Percentiles rank a stretch among this genome's conserved stretches.
Evolutionary conservation across 1,140 invertebrate species (phyloP).

Genomic region (Thaumatotibia leucotreta): DNA sequence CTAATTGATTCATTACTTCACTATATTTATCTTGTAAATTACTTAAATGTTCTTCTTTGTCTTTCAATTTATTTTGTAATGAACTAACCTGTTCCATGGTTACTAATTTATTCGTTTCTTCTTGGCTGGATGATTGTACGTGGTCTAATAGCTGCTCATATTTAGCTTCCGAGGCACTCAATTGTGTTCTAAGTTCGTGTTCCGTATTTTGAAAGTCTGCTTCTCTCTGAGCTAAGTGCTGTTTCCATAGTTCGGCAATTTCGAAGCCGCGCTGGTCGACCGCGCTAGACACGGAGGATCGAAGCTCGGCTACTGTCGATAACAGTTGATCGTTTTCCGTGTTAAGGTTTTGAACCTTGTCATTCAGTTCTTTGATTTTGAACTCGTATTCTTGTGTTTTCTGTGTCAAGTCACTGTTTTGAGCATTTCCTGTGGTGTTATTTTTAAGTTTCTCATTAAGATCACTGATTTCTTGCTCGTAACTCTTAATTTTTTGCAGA

Average conservation of each 20-base stretch:
- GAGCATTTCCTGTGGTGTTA: slow-evolving; percentile 14
- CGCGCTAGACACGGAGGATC: slow-evolving; percentile 62
- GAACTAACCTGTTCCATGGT: slow-evolving; percentile 56
- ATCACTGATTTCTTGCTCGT: background rate
- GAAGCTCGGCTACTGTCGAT: slow-evolving; percentile 62
- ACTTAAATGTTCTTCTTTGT: slow-evolving; percentile 68
- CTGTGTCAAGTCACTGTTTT: slow-evolving; percentile 29
- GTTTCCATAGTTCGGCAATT: slow-evolving; percentile 81
- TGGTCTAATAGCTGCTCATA: slow-evolving; percentile 72
- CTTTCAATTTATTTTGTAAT: slow-evolving; percentile 64
- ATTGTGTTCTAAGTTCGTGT: slow-evolving; percentile 66
- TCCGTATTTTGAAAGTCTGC: slow-evolving; percentile 76
- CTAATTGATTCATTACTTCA: slow-evolving; percentile 65
- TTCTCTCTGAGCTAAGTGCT: slow-evolving; percentile 79
- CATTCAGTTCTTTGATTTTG: slow-evolving; percentile 42
- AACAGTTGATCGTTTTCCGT: slow-evolving; percentile 64
- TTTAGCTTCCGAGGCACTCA: slow-evolving; percentile 64
- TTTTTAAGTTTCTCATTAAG: slow-evolving; percentile 22
- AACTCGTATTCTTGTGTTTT: slow-evolving; percentile 37
- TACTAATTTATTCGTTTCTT: slow-evolving; percentile 72
- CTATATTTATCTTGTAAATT: slow-evolving; percentile 51
- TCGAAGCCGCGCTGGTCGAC: slow-evolving; percentile 80
- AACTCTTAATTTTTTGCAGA: background rate
- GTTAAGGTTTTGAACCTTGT: slow-evolving; percentile 53
- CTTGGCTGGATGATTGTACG: slow-evolving; percentile 63